Evolutionary conservation across 2,113 vertebrate genomes (phyloP).

Genomic region (Amblyornis subalaris): DNA sequence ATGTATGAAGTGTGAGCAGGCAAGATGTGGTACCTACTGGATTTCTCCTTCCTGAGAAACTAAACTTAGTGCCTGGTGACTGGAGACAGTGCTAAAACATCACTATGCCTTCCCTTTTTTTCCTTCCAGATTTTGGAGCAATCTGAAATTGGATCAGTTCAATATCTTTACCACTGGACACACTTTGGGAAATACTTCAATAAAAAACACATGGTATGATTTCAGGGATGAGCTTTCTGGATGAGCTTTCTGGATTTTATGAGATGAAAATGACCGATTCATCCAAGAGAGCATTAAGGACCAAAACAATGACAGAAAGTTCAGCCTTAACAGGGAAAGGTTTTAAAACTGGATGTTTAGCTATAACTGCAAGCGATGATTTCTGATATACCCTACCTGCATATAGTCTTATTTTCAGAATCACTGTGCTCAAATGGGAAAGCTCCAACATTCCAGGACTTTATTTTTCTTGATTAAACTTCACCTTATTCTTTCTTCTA

Average conservation of each 20-base stretch:
- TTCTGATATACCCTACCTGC: not conserved
- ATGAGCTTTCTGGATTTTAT: not conserved
- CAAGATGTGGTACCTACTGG: not conserved
- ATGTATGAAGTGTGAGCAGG: not conserved
- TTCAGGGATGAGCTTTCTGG: not conserved
- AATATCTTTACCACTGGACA: not conserved
- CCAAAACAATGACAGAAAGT: not conserved
- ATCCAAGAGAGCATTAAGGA: not conserved
- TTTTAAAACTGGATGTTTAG: not conserved
- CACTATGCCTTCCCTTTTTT: not conserved
- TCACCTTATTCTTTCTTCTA: not conserved
- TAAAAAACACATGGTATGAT: accelerated
- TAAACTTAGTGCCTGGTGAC: not conserved
- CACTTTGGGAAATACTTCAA: not conserved
- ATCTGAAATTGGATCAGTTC: not conserved
- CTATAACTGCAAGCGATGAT: not conserved
- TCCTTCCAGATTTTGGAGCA: not conserved
- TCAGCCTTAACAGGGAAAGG: not conserved
- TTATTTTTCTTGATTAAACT: not conserved
- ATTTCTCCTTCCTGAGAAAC: not conserved
- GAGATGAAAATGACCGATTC: not conserved
- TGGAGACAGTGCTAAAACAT: not conserved
- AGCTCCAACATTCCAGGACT: not conserved
- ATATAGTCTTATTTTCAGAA: not conserved
- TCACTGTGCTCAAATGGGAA: not conserved